These are phyloP conservation scores for Hylaeus anthracinus DNA, from an alignment of 1,140 invertebrate genomes.

Conservation along the genomic window DNA sequence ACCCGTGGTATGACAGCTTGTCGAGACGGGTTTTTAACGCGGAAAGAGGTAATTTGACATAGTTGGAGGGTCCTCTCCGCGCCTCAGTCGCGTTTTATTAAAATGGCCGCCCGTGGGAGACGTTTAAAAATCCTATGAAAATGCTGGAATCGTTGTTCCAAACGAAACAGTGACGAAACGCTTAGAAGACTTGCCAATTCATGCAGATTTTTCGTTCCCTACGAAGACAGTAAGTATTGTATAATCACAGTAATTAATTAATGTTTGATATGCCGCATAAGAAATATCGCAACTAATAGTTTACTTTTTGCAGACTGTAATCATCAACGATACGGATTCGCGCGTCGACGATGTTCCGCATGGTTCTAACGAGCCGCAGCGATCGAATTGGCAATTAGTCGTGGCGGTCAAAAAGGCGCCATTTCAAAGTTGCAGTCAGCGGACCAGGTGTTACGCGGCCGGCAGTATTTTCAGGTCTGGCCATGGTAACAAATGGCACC, in stretches of 20 bases:
- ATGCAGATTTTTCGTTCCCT: too few species aligned
- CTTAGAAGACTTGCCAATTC: too few species aligned
- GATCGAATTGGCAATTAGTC: conserved; percentile 49
- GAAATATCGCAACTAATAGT: too few species aligned
- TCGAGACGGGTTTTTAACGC: conserved; percentile 41
- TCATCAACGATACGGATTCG: neutral
- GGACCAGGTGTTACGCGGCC: conserved; percentile 58
- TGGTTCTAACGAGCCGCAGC: neutral
- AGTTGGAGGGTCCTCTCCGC: conserved; percentile 18
- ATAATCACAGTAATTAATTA: neutral
- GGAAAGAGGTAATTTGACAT: conserved; percentile 49
- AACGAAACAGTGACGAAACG: neutral
- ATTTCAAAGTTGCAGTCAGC: conserved; percentile 53
- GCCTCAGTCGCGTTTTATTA: conserved; percentile 26
- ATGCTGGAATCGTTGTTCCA: neutral
- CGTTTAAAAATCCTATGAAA: neutral
- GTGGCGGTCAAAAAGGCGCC: conserved; percentile 31
- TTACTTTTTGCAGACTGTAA: neutral
- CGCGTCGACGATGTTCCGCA: neutral
- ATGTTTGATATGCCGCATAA: neutral
- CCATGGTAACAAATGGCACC: conserved; percentile 55
- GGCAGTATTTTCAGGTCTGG: conserved; percentile 56
- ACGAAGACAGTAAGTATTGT: too few species aligned
- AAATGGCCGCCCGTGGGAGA: neutral
- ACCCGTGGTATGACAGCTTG: conserved; percentile 39